Evolutionary conservation across 2,113 vertebrate species (phyloP).

Genomic region (Tetrax tetrax): DNA sequence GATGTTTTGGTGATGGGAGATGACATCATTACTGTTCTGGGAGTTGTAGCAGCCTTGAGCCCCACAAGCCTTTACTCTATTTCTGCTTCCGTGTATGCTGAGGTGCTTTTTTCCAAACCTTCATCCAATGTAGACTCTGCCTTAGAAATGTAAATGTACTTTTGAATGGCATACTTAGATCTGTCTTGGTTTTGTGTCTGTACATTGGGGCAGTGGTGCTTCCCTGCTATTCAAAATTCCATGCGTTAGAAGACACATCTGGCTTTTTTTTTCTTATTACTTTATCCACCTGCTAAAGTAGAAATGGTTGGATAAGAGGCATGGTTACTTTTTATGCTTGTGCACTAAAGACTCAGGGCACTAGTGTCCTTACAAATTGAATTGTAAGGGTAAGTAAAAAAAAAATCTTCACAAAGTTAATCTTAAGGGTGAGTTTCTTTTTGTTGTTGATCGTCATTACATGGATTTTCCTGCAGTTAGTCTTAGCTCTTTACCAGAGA

Average conservation of each 20-base stretch:
- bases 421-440: neutral
- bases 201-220: neutral
- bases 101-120: neutral
- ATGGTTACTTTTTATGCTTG: neutral
- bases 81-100: neutral
- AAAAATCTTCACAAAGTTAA: neutral
- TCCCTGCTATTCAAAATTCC: neutral
- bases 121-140: neutral
- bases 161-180: rapidly evolving
- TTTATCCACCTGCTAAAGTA: neutral
- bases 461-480: neutral
- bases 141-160: neutral
- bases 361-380: neutral
- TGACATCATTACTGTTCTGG: neutral
- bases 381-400: neutral
- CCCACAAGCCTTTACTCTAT: neutral
- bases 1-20: neutral
- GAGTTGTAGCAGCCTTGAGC: neutral
- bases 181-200: neutral
- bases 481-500: neutral
- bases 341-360: neutral
- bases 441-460: neutral
- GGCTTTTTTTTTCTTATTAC: neutral
- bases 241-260: neutral
- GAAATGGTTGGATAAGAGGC: neutral